Base-by-base conservation (phyloP, 2,888 invertebrate genomes). In the Spialia ferax region DNA sequence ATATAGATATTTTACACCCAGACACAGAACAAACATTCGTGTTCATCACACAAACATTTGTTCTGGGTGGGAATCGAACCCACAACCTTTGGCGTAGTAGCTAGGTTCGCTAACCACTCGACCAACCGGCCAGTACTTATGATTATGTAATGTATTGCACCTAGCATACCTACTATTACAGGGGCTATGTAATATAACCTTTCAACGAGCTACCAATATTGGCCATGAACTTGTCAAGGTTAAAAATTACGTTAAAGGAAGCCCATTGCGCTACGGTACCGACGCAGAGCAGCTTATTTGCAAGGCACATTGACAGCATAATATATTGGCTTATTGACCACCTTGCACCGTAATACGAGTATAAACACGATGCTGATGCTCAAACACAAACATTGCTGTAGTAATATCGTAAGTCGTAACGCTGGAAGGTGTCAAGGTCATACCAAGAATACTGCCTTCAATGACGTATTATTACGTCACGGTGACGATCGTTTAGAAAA, bases 401-500 rank as follows among this genome's bases (percentile, higher is more conserved):
- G 7, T 65, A 59, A 52, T 50, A 59, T 15, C 22, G 29, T 32
- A 22, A 13, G 23, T 38, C 59, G 66, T 54, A 67, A 61, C 29
- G 29, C 54, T 61, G 66, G 29, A 70, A 54, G 67, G n/a, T 63
- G 35, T 67, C 69, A 70, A 73, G 72, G 72, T 64, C 54, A 35
- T 48, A 38, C 22, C 48, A 61, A 55, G 64, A 67, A 45, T 55
- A 69, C 35, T 64, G 62, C 68, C 60, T 68, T 48, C 69, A 64
- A 7, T 54, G 54, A 48, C 48, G 22, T 59, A 35, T 22, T 63
- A 26, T 50, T 7, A 54, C 68, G 69, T 69, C 70, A 70, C 45
- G n/a, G 15, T 80, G 84, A 84, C 73, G 83, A 84, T 80, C 69
- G 75, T 77, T 80, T 79, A 75, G 71, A 71, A 74, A 69, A 75